Base-by-base conservation (phyloP, 2,888 invertebrate genomes). In the Boloria selene region DNA sequence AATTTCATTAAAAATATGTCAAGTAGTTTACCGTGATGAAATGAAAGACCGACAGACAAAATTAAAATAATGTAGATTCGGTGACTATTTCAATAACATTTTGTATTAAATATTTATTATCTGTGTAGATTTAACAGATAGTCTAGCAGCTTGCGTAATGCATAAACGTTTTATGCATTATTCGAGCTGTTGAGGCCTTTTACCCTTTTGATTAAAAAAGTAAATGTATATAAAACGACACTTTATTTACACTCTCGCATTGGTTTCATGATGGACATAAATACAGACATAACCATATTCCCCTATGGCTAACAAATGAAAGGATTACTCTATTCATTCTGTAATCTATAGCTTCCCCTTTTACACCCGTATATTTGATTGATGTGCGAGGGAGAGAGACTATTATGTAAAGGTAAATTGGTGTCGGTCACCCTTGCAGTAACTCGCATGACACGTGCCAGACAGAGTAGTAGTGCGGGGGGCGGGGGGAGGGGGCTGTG, bases 371-470 rank as follows among this genome's bases (percentile, higher is more conserved):
- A 38, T 38, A 51, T 47, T 58, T 17, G 47, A 44, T 56, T 38
- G 54, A 59, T 51, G 68, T 56, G 58, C 38, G 66, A 68, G 44
- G 45, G 65, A 59, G 70, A 76, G 68, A 70, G 74, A 74, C 82
- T 79, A 82, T 82, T 82, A 75, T 73, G 79, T 79, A 84, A 83
- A 73, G 82, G 82, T 82, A 83, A 88, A 88, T 88, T 87, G 85
- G 84, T 86, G 84, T 82, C 79, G 72, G 82, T 65, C 82, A 75
- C 86, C 85, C 86, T 82, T 76, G 81, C 80, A 79, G 79, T 78
- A 70, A 80, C 85, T 83, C 83, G 81, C 79, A 77, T 80, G 88
- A 84, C 88, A 84, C 89, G 88, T 87, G 88, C 81, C 84, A 75
- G 76, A 76, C 80, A 76, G 76, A 78, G 83, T 84, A 84, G 82